Conservation (phyloP, 2,113 vertebrate species). For the Carassius gibelio region DNA sequence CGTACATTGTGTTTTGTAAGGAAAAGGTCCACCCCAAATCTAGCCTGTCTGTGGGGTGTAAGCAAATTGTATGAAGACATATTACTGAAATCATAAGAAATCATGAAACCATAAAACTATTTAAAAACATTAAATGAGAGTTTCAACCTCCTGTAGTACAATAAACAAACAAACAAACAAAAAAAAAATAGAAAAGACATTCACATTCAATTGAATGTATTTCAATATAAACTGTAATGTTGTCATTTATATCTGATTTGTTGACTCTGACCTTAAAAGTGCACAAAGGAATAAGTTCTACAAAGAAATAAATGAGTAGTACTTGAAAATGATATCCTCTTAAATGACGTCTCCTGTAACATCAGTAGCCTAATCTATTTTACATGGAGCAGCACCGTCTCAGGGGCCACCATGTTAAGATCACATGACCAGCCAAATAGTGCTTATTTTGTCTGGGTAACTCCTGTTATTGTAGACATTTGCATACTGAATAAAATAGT, state of each 20-base stretch:
- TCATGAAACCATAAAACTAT: background rate
- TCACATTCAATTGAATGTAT: background rate
- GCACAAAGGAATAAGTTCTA: background rate
- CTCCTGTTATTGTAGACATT: background rate
- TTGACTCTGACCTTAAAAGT: background rate
- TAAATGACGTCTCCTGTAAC: background rate
- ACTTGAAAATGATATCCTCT: constrained; percentile 13
- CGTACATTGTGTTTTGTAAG: background rate
- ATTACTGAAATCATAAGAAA: background rate
- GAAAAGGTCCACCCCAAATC: background rate
- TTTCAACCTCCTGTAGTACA: background rate
- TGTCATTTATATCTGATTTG: background rate
- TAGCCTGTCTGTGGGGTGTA: background rate
- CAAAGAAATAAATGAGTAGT: background rate
- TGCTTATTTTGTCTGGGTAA: constrained; percentile 7
- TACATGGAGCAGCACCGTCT: constrained; percentile 11
- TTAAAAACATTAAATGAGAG: background rate
- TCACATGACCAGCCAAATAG: constrained; percentile 20
- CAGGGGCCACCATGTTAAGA: background rate
- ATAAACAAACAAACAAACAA: background rate
- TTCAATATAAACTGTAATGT: background rate
- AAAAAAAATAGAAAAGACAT: background rate
- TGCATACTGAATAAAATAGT: background rate
- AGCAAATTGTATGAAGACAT: background rate
- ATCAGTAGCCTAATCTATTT: constrained; percentile 32